Evolutionary conservation across 1,140 invertebrate species (phyloP).

Genomic region (Onthophagus taurus): DNA sequence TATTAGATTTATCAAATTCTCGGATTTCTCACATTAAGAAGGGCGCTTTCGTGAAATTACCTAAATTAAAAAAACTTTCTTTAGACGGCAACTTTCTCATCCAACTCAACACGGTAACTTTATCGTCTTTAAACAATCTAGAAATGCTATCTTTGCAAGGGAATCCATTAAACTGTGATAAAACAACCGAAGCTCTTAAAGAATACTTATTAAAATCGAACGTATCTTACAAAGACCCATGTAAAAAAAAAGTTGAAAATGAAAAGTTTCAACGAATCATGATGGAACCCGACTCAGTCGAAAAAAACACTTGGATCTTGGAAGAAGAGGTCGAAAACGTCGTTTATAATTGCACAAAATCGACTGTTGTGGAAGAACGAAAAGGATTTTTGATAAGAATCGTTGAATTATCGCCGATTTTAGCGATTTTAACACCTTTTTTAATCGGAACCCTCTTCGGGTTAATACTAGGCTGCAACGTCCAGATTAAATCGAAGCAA

Average conservation of each 20-base stretch:
- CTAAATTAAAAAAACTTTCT: not conserved
- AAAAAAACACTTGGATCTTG: not conserved
- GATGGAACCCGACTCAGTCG: not conserved
- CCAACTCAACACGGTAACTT: not conserved
- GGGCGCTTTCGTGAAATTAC: not conserved
- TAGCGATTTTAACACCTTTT: not conserved
- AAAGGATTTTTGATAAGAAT: not conserved
- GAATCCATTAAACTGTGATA: slow-evolving; percentile 1
- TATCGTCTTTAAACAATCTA: not conserved
- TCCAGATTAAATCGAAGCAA: not conserved
- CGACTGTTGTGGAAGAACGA: not conserved
- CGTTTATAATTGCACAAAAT: not conserved
- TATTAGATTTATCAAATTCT: not conserved
- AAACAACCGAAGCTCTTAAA: not conserved
- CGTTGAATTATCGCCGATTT: not conserved
- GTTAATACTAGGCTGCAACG: not conserved
- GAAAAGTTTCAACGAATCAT: not conserved
- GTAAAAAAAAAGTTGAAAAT: not conserved
- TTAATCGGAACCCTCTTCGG: not conserved
- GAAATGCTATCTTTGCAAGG: not conserved
- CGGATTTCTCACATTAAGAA: not conserved
- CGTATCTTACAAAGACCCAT: not conserved
- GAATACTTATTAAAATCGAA: not conserved
- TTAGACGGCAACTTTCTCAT: slow-evolving; percentile 1
- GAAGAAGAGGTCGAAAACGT: slow-evolving; percentile 1